Evolutionary conservation across 2,888 invertebrate species (phyloP).

Genomic region (Tethea ocularis): DNA sequence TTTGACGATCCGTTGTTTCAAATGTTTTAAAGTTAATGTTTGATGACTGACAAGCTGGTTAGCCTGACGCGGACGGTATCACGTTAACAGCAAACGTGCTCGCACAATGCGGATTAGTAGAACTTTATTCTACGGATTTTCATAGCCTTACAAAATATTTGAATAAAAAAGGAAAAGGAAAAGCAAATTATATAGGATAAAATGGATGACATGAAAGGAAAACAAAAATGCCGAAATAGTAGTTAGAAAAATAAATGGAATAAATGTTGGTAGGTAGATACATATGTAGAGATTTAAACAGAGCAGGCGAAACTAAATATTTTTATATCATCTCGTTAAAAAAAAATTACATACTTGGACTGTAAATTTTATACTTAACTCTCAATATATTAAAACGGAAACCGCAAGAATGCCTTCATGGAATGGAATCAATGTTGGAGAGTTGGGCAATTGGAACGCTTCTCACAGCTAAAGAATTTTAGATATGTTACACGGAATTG

Average conservation of each 20-base stretch:
- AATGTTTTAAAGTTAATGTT: background rate
- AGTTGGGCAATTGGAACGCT: background rate
- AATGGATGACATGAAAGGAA: no score
- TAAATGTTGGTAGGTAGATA: no score
- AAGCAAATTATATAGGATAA: no score
- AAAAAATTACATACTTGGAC: background rate
- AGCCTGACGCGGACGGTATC: no score
- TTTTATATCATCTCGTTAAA: no score
- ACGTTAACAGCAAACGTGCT: background rate
- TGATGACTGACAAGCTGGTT: background rate
- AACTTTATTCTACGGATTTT: background rate
- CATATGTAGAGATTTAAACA: no score
- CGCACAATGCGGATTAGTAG: background rate
- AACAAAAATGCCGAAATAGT: no score
- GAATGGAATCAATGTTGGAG: constrained; percentile 1
- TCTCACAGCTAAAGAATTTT: background rate
- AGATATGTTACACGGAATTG: background rate
- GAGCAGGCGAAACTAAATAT: no score
- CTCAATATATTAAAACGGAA: background rate
- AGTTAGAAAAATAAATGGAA: no score
- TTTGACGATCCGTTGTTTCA: background rate
- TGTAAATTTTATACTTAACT: background rate
- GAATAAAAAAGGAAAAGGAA: no score
- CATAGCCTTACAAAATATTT: background rate
- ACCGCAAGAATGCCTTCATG: constrained; percentile 1